Percentiles rank a stretch among this genome's conserved stretches.
Conservation (phyloP, 2,888 invertebrate genomes). For the Drosophila affinis region DNA sequence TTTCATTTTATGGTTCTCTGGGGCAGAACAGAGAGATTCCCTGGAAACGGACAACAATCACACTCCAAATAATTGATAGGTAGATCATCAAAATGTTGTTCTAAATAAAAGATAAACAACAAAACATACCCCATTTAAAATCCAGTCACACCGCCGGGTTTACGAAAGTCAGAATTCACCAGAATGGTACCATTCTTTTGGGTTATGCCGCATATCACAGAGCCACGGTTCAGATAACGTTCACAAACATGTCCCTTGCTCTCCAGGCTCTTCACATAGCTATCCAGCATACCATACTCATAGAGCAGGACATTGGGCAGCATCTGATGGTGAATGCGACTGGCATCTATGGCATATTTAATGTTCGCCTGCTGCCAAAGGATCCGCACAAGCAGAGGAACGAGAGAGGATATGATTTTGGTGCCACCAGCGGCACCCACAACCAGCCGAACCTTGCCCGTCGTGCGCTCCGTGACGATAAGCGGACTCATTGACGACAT, state of each 20-base stretch:
- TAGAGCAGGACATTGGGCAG: slow-evolving; percentile 89
- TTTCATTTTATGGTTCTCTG: neutral
- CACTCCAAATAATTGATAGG: neutral
- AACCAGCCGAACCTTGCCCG: slow-evolving; percentile 87
- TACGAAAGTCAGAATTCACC: slow-evolving; percentile 92
- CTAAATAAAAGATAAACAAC: neutral
- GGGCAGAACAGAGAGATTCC: neutral
- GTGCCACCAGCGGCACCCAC: slow-evolving; percentile 96
- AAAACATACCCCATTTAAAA: slow-evolving; percentile 76
- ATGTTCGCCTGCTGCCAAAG: slow-evolving; percentile 88
- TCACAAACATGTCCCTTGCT: slow-evolving; percentile 88
- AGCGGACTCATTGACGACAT: slow-evolving; percentile 96
- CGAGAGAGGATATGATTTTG: slow-evolving; percentile 92
- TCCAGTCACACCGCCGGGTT: slow-evolving; percentile 91
- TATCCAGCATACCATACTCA: slow-evolving; percentile 86
- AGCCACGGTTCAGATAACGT: slow-evolving; percentile 87
- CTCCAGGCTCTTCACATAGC: slow-evolving; percentile 87
- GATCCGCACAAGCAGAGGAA: slow-evolving; percentile 86
- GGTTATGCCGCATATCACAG: slow-evolving; percentile 89
- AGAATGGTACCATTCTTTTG: slow-evolving; percentile 86
- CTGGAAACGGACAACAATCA: no score
- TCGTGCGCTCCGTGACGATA: slow-evolving; percentile 86
- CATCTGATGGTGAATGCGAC: slow-evolving; percentile 94
- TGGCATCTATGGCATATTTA: slow-evolving; percentile 88
- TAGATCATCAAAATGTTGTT: neutral